Percentiles rank a stretch among this genome's conserved stretches.
Evolutionary conservation across 2,888 invertebrate genomes (phyloP).

Genomic region (Patella caerulea): DNA sequence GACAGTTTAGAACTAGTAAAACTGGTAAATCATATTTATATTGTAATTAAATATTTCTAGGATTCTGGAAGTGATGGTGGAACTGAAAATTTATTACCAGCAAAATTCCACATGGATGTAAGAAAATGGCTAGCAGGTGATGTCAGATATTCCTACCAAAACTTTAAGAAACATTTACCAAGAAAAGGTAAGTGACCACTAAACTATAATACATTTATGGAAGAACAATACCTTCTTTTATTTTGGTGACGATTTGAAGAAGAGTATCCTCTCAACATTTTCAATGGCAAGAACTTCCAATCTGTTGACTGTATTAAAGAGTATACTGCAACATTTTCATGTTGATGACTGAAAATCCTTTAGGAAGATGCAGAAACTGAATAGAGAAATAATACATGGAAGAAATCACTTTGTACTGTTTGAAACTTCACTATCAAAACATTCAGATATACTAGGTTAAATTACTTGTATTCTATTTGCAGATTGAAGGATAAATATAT

Average conservation of each 20-base stretch:
- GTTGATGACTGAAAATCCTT: too few relatives aligned
- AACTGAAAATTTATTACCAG: conserved; percentile 40
- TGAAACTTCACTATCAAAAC: not conserved
- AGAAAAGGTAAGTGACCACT: conserved; percentile 45
- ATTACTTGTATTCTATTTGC: not conserved
- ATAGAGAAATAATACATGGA: not conserved
- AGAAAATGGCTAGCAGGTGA: conserved; percentile 83
- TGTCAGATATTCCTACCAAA: conserved; percentile 79
- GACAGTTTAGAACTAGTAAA: too few relatives aligned
- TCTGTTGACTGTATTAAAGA: not conserved
- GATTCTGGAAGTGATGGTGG: not conserved
- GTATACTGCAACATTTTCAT: not conserved
- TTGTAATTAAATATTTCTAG: not conserved
- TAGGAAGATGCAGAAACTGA: too few relatives aligned
- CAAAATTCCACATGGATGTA: conserved; percentile 80
- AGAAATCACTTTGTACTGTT: not conserved
- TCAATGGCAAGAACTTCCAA: not conserved
- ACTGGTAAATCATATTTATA: not conserved
- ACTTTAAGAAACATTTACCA: conserved; percentile 81
- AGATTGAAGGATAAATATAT: not conserved
- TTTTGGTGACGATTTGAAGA: too few relatives aligned
- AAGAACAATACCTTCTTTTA: too few relatives aligned
- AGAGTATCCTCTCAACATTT: too few relatives aligned
- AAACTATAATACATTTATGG: too few relatives aligned
- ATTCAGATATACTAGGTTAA: not conserved